Evolutionary conservation across 1,140 invertebrate genomes (phyloP).

Genomic region (Oncopeltus fasciatus): DNA sequence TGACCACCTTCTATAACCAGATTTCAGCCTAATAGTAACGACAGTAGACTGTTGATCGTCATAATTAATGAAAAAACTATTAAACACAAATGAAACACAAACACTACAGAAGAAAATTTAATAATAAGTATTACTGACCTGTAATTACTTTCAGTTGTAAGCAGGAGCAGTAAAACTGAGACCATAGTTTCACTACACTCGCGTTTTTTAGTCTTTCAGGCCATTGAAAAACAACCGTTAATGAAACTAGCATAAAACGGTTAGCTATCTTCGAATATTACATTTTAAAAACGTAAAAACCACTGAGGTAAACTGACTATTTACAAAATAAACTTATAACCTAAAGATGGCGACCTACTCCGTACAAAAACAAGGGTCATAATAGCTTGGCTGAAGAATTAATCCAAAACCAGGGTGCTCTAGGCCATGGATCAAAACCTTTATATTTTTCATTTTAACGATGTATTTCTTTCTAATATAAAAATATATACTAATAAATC

Average conservation of each 20-base stretch:
- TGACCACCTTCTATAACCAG: no score
- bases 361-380: slow-evolving; percentile 8
- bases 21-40: no score
- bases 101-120: no score
- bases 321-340: slow-evolving; percentile 8
- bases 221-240: background rate
- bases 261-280: background rate
- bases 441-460: no score
- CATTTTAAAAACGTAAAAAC: background rate
- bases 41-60: no score
- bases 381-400: slow-evolving; percentile 2
- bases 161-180: background rate
- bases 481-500: no score
- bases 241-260: background rate
- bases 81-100: no score
- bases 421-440: no score
- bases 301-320: background rate
- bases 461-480: no score
- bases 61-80: no score
- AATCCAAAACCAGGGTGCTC: background rate
- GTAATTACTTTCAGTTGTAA: slow-evolving; percentile 4
- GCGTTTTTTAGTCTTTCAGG: background rate
- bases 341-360: background rate
- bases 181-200: slow-evolving; percentile 7
- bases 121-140: slow-evolving; percentile 6